Conservation (phyloP, 2,888 invertebrate genomes). For the Synanthedon andrenaeformis region DNA sequence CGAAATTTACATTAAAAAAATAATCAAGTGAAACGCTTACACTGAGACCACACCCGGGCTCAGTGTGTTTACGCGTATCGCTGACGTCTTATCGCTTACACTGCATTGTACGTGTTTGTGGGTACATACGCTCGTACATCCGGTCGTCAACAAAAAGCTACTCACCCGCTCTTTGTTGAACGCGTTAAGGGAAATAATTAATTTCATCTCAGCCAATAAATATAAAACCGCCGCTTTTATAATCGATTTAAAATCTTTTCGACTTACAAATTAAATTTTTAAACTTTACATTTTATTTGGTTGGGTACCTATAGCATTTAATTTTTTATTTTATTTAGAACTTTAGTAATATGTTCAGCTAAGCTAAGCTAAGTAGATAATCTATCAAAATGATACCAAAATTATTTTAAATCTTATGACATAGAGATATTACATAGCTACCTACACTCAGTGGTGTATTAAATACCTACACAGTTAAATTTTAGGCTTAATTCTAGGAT, state of each 20-base stretch:
- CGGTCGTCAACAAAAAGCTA: conserved; percentile 1
- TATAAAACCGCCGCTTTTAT: background rate
- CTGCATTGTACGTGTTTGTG: conserved; percentile 2
- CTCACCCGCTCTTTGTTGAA: conserved; percentile 1
- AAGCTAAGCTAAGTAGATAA: too few relatives aligned
- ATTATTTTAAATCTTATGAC: too few relatives aligned
- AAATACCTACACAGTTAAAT: too few relatives aligned
- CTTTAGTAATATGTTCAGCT: too few relatives aligned
- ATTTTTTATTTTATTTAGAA: too few relatives aligned
- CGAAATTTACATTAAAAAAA: too few relatives aligned
- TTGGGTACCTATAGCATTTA: too few relatives aligned
- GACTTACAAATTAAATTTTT: background rate
- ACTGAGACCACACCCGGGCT: background rate
- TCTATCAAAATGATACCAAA: too few relatives aligned
- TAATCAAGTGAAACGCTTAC: background rate
- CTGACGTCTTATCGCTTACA: background rate
- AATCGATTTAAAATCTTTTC: background rate
- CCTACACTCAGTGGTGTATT: too few relatives aligned
- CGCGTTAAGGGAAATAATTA: conserved; percentile 5
- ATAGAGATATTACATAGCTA: too few relatives aligned
- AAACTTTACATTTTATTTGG: too few relatives aligned
- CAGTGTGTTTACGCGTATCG: conserved; percentile 11
- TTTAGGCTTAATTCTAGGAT: too few relatives aligned
- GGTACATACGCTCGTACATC: conserved; percentile 3
- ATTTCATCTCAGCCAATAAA: conserved; percentile 5